Percentiles rank a stretch among this genome's conserved stretches.
Conservation (phyloP, 2,797 vertebrate species). For the Siniperca scherzeri region DNA sequence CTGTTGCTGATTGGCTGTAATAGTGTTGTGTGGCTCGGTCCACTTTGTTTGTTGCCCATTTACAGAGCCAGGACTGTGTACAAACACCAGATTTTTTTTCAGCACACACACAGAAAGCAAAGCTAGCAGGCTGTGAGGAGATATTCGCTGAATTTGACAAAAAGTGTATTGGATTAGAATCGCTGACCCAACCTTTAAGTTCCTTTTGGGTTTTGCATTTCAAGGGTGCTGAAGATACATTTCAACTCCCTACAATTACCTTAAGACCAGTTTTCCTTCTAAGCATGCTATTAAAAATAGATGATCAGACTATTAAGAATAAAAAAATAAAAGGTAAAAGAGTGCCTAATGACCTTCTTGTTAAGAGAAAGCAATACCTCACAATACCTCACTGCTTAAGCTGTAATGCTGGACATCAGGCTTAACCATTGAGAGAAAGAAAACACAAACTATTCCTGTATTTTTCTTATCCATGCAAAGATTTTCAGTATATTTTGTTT, state of each 20-base stretch:
- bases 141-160: too few species aligned
- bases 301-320: not conserved
- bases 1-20: too few species aligned
- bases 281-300: not conserved
- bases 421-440: not conserved
- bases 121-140: too few species aligned
- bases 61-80: too few species aligned
- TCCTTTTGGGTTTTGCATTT: not conserved
- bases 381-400: not conserved
- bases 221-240: not conserved
- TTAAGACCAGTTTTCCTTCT: not conserved
- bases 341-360: conserved; percentile 39
- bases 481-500: not conserved
- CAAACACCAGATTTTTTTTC: too few species aligned
- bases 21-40: too few species aligned
- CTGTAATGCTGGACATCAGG: not conserved
- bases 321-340: conserved; percentile 13
- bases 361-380: not conserved
- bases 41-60: too few species aligned
- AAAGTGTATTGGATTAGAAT: too few species aligned
- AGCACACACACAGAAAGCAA: too few species aligned
- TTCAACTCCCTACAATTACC: not conserved
- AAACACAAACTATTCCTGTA: not conserved
- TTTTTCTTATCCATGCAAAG: not conserved
- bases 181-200: not conserved